Base-by-base conservation (phyloP, 2,113 vertebrate species). In the Pangasianodon gigas region DNA sequence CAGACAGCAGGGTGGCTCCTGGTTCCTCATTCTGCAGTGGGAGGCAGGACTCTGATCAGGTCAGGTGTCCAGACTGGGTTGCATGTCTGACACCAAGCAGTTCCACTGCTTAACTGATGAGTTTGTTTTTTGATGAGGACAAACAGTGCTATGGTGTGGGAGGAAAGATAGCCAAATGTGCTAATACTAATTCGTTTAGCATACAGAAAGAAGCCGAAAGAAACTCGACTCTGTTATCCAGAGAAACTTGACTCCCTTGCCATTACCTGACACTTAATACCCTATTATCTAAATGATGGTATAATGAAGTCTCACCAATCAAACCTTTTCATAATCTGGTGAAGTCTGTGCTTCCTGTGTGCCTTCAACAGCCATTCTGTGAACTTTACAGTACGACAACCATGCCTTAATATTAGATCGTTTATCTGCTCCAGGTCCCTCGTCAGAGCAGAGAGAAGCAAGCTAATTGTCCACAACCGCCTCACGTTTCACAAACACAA, bases 31-130 rank as follows among this genome's bases (percentile, higher is more conserved):
- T 69, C 90, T 86, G 86, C 67, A 83, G 84, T 82, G 74, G 87
- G 54, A 91, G 81, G 77, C 84, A 62, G 52, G 87, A 85, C 80
- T 86, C 32, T 21, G 18, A 14, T 32, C 79, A 82, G 91, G 51
- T 92, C 91, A 89, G 60, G 80, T 93, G 85, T 91, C 91, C 87
- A 84, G 82, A 86, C 89, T 58, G 56, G 48, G 21, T 92, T 92
- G 89, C 65, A 90, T 52, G 46, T 74, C 69, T 75, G 79, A 90
- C 80, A 90, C 69, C 41, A 84, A 62, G 51, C 11, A 84, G 74
- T 1, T 75, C 32, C 48, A 80, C 13, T 52, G 74, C 65, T 65
- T 88, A 75, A 91, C 80, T 11, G 54, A 88, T 60, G 62, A 29
- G 13, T 81, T 74, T 75, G 32, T 56, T 87, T 91, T 88, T 88